Evolutionary conservation across 1,140 invertebrate species (phyloP).

Genomic region (Zeugodacus cucurbitae): DNA sequence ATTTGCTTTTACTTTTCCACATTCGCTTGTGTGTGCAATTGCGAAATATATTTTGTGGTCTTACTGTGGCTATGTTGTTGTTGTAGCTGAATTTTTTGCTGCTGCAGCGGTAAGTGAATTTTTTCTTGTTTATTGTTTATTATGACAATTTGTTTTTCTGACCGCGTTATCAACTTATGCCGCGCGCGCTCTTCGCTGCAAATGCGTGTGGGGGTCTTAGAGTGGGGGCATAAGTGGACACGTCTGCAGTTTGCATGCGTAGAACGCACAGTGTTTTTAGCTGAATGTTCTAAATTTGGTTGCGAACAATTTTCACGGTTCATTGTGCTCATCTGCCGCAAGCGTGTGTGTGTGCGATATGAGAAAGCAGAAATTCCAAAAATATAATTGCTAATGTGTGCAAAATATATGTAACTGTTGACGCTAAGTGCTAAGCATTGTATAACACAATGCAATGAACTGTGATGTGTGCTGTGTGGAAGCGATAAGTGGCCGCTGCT

Average conservation of each 20-base stretch:
- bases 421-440: not conserved
- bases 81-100: not conserved
- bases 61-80: not conserved
- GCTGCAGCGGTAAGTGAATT: slow-evolving; percentile 3
- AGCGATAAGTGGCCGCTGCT: not conserved
- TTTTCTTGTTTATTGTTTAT: not conserved
- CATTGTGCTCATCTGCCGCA: not conserved
- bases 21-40: slow-evolving; percentile 16
- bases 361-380: not conserved
- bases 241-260: not conserved
- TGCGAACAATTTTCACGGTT: not conserved
- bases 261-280: not conserved
- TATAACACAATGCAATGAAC: slow-evolving; percentile 7
- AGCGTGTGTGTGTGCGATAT: not conserved
- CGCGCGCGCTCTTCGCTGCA: not conserved
- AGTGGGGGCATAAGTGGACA: not conserved
- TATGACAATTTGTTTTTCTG: slow-evolving; percentile 21
- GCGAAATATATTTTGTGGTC: not conserved
- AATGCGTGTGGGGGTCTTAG: not conserved
- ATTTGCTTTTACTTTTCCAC: not conserved
- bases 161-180: slow-evolving; percentile 4
- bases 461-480: not conserved
- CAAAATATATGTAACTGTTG: not conserved
- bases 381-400: not conserved
- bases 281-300: not conserved